Percentiles rank a stretch among this genome's conserved stretches.
phyloP scores from a whole-genome alignment of 2,797 vertebrate species.

The Epinephelus coioides region DNA sequence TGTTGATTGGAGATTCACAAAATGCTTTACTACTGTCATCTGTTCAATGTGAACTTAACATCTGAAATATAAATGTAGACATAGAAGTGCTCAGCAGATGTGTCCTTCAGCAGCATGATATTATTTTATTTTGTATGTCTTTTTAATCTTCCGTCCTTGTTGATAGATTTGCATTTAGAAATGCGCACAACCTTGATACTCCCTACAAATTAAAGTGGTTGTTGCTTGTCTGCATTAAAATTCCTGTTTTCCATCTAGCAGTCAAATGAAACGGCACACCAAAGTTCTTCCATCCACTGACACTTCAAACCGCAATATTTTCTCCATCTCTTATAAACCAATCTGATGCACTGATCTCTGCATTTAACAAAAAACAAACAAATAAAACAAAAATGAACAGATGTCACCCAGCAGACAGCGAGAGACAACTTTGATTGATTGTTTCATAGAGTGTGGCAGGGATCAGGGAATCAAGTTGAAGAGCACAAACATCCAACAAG shows the following conservation, averaged over 20 bases:
- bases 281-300: background rate
- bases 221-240: background rate
- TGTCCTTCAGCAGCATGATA: constrained; percentile 16
- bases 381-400: constrained; percentile 48
- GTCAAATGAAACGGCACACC: background rate
- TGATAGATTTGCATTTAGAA: background rate
- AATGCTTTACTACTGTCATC: background rate
- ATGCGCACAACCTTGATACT: constrained; percentile 3
- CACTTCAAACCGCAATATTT: background rate
- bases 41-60: background rate
- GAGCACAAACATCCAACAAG: constrained; percentile 39
- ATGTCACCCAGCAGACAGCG: constrained; percentile 50
- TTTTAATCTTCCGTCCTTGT: background rate
- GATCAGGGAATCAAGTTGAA: constrained; percentile 58
- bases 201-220: background rate
- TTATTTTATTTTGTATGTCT: background rate
- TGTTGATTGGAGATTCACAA: background rate
- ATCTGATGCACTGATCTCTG: constrained; percentile 55
- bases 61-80: background rate
- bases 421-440: constrained; percentile 62
- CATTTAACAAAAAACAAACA: constrained; percentile 34
- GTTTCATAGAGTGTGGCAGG: constrained; percentile 30
- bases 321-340: background rate
- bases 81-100: background rate
- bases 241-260: background rate